These are phyloP conservation scores for Heliothis subflexa DNA, from an alignment of 1,140 invertebrate genomes.

Conservation along the genomic window DNA sequence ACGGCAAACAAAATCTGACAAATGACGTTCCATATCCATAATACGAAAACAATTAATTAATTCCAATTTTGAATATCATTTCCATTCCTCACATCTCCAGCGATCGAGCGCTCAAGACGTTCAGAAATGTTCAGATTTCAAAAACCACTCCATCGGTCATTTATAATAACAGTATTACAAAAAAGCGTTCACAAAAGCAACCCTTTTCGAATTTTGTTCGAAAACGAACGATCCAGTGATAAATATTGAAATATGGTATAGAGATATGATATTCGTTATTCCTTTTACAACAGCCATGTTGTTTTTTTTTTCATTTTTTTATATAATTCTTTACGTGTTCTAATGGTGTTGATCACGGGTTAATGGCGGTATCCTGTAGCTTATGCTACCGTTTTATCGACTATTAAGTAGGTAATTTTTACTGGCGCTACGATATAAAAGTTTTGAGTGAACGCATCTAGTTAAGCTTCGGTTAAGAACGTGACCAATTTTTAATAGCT, in stretches of 20 bases:
- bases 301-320: slow-evolving; percentile 43
- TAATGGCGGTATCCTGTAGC: slow-evolving; percentile 54
- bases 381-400: slow-evolving; percentile 65
- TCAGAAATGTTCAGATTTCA: slow-evolving; percentile 74
- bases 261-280: slow-evolving; percentile 68
- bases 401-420: slow-evolving; percentile 60
- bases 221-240: slow-evolving; percentile 81
- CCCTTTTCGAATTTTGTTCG: slow-evolving; percentile 77
- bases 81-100: not conserved
- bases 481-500: slow-evolving; percentile 10
- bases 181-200: slow-evolving; percentile 61
- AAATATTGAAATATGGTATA: slow-evolving; percentile 84
- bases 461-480: not conserved
- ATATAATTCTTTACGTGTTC: slow-evolving; percentile 48
- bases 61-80: not conserved
- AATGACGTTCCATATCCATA: too few species aligned
- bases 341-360: slow-evolving; percentile 61
- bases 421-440: slow-evolving; percentile 19
- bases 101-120: slow-evolving; percentile 64
- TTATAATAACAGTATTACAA: slow-evolving; percentile 76
- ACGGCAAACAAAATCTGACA: too few species aligned
- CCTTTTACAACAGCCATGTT: slow-evolving; percentile 37
- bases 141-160: slow-evolving; percentile 71
- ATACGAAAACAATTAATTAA: not conserved
- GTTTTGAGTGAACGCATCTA: not conserved